Percentiles rank a stretch among this genome's conserved stretches.
phyloP scores from a whole-genome alignment of 2,888 invertebrate species.

The Agrilus cyanescens region DNA sequence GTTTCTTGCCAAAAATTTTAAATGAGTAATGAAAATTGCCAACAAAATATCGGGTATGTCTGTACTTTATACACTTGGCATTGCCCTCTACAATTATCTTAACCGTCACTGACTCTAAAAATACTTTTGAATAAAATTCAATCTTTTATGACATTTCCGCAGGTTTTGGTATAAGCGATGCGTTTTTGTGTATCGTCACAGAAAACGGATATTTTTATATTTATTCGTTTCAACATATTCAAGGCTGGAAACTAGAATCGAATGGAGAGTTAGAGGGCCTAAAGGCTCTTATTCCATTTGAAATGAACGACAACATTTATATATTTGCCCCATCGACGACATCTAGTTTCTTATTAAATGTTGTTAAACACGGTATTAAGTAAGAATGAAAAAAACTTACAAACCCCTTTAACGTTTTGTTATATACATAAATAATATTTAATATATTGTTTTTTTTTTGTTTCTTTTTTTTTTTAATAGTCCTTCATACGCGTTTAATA shows the following conservation, averaged over 20 bases:
- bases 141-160: background rate
- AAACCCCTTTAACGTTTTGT: background rate
- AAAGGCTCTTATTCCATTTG: conserved; percentile 26
- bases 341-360: conserved; percentile 24
- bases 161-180: conserved; percentile 28
- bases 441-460: conserved; percentile 1
- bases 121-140: too few species aligned
- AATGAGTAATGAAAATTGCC: too few species aligned
- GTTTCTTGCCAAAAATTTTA: too few species aligned
- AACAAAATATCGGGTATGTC: too few species aligned
- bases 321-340: conserved; percentile 26
- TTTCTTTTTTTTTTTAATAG: conserved; percentile 4
- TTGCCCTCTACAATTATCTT: too few species aligned
- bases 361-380: conserved; percentile 24
- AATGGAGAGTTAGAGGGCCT: conserved; percentile 27
- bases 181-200: conserved; percentile 27
- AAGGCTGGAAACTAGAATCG: conserved; percentile 29
- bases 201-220: conserved; percentile 25
- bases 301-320: conserved; percentile 23
- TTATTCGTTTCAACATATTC: conserved; percentile 27
- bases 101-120: too few species aligned
- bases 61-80: too few species aligned
- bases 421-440: background rate
- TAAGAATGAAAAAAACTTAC: conserved; percentile 14
- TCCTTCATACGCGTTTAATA: too few species aligned